These are phyloP conservation scores for Trochalopteron elliotii DNA, from an alignment of 2,113 vertebrate species.

Conservation along the genomic window DNA sequence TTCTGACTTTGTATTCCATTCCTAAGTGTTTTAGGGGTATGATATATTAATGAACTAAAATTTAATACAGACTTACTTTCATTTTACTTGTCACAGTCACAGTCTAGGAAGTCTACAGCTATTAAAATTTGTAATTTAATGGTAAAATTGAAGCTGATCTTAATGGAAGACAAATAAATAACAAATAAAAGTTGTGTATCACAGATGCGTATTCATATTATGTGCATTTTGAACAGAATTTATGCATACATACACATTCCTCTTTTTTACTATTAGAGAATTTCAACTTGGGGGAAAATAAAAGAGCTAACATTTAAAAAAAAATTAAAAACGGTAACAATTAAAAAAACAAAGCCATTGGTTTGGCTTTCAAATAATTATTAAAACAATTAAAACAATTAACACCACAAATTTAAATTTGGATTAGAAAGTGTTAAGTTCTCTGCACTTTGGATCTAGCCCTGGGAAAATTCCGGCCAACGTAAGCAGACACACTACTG, in stretches of 20 bases:
- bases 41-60: not conserved
- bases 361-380: not conserved
- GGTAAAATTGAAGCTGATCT: not conserved
- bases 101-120: not conserved
- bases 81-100: not conserved
- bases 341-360: not conserved
- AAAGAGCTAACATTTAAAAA: not conserved
- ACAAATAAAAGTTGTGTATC: not conserved
- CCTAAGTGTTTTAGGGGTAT: not conserved
- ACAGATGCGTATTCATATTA: not conserved
- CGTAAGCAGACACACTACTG: not conserved
- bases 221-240: not conserved
- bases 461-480: not conserved
- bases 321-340: not conserved
- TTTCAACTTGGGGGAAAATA: not conserved
- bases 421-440: not conserved
- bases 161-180: not conserved
- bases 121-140: not conserved
- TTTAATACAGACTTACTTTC: not conserved
- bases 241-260: rapidly evolving
- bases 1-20: not conserved
- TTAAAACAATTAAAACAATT: not conserved
- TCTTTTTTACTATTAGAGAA: not conserved
- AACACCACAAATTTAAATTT: not conserved
- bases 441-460: not conserved